Percentiles rank a stretch among this genome's conserved stretches.
Evolutionary conservation across 2,888 invertebrate genomes (phyloP).

Genomic region (Dryococelus australis): DNA sequence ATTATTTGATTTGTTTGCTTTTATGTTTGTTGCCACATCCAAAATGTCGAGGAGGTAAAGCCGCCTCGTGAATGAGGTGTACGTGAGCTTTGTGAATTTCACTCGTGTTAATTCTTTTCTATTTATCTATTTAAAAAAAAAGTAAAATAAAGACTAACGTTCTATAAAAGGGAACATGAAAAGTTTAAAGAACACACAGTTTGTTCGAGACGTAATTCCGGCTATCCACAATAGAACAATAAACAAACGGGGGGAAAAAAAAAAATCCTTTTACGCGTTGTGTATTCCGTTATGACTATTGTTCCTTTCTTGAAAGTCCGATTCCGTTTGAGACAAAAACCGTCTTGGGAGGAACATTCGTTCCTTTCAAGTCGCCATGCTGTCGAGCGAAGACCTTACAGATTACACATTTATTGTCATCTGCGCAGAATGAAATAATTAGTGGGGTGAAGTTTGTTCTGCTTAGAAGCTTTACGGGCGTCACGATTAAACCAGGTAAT

Average conservation of each 20-base stretch:
- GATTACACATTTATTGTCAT: neutral
- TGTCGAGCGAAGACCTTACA: neutral
- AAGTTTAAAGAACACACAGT: too few species aligned
- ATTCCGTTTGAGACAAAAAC: neutral
- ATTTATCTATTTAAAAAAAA: too few species aligned
- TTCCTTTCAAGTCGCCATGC: neutral
- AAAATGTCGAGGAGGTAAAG: too few species aligned
- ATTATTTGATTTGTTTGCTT: too few species aligned
- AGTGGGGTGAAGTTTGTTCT: neutral
- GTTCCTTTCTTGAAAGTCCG: neutral
- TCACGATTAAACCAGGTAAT: neutral
- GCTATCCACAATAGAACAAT: neutral
- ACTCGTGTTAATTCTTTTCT: too few species aligned
- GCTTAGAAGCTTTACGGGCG: neutral
- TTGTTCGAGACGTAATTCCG: neutral
- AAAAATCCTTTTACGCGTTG: neutral
- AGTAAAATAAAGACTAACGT: too few species aligned
- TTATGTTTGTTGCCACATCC: too few species aligned
- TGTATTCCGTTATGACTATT: neutral
- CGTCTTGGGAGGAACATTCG: neutral
- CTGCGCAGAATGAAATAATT: slow-evolving; percentile 2
- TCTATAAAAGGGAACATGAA: too few species aligned
- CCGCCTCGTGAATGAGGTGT: too few species aligned
- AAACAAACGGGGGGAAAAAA: neutral
- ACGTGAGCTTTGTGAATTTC: too few species aligned